These are phyloP conservation scores for Cygnus buccinator DNA, from an alignment of 2,113 vertebrate genomes.

Conservation along the genomic window DNA sequence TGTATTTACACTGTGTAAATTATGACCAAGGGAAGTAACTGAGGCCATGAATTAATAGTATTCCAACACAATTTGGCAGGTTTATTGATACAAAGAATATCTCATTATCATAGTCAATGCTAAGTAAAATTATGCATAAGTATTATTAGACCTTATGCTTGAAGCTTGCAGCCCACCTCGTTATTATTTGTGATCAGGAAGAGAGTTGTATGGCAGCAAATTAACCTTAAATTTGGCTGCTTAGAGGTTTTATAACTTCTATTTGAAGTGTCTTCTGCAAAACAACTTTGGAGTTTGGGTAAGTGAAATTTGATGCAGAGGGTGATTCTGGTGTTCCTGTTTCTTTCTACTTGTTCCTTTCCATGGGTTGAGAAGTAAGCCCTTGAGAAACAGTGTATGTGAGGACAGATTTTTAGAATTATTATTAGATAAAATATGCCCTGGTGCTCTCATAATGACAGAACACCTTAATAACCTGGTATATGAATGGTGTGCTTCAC, in stretches of 20 bases:
- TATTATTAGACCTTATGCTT: background rate
- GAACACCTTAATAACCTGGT: background rate
- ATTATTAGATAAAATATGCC: background rate
- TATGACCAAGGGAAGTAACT: background rate
- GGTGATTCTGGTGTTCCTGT: background rate
- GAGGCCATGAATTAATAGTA: constrained; percentile 6
- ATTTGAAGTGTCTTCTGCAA: background rate
- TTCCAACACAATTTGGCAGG: background rate
- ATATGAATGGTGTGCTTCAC: background rate
- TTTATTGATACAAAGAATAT: constrained; percentile 20
- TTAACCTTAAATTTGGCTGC: constrained; percentile 11
- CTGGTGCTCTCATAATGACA: background rate
- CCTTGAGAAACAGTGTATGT: background rate
- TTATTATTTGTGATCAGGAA: constrained; percentile 26
- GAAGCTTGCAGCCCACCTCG: background rate
- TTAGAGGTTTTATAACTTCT: constrained; percentile 10
- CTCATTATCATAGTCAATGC: background rate
- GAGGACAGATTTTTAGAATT: background rate
- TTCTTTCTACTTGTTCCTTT: background rate
- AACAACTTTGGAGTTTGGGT: background rate
- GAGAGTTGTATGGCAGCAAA: background rate
- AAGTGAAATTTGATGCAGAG: background rate
- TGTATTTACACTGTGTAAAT: background rate
- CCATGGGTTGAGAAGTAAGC: background rate
- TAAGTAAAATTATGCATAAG: background rate